Evolutionary conservation across 2,797 vertebrate species (phyloP).

Genomic region (Esox masquinongy): DNA sequence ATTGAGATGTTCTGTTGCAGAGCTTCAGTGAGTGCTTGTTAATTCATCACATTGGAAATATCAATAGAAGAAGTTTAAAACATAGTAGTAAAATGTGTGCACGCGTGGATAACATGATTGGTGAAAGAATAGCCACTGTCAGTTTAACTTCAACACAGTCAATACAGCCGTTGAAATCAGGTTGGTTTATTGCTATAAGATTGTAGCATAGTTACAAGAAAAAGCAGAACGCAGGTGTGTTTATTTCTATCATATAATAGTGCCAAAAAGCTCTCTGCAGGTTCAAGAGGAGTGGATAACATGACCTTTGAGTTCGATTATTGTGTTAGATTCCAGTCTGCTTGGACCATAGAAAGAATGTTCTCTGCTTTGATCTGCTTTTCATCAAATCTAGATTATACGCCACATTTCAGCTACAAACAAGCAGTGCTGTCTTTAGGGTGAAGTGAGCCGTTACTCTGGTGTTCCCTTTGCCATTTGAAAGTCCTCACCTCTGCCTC

Average conservation of each 20-base stretch:
- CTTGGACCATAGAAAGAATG: background rate
- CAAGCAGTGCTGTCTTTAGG: background rate
- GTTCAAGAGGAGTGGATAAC: background rate
- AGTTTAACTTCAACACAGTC: background rate
- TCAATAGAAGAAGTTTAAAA: too few species aligned
- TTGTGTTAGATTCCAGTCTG: background rate
- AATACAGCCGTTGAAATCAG: background rate
- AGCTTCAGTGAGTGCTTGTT: too few species aligned
- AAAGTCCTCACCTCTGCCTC: background rate
- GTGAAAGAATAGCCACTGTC: background rate
- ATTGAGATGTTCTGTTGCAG: too few species aligned
- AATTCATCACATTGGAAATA: too few species aligned
- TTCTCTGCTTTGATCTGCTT: constrained; percentile 1
- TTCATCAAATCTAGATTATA: background rate
- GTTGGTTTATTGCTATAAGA: too few species aligned
- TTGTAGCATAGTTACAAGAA: too few species aligned
- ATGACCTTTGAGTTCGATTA: background rate
- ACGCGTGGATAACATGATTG: background rate
- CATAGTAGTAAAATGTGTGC: background rate
- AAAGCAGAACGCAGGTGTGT: background rate
- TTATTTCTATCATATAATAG: background rate
- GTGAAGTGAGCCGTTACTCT: background rate
- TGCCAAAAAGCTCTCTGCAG: background rate
- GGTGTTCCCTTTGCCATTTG: background rate
- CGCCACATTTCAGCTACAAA: background rate